Conservation (phyloP, 2,797 vertebrate genomes). For the Gorsachius magnificus region DNA sequence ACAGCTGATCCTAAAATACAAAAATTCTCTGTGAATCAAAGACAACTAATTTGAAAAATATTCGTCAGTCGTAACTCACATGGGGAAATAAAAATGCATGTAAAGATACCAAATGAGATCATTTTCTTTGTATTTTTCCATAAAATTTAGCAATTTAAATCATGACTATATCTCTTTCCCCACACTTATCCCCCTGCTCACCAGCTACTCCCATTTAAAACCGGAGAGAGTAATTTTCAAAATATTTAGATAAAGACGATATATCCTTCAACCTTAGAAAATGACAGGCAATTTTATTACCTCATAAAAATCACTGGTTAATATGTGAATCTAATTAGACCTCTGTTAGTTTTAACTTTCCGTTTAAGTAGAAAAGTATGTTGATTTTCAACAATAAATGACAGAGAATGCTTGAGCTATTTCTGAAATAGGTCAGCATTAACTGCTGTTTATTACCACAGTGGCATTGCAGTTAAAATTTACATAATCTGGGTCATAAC, state of each 20-base stretch:
- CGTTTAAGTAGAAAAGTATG: neutral
- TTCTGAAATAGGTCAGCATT: neutral
- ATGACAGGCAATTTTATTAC: constrained; percentile 18
- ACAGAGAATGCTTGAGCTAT: neutral
- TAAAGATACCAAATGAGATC: neutral
- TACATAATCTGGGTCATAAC: neutral
- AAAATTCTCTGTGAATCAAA: neutral
- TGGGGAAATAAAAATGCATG: neutral
- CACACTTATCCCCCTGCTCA: neutral
- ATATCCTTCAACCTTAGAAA: neutral
- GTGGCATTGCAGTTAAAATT: neutral
- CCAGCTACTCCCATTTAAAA: neutral
- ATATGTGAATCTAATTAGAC: constrained; percentile 5
- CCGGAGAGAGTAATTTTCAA: neutral
- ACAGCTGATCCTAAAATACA: neutral
- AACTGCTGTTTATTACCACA: neutral
- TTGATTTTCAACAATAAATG: neutral
- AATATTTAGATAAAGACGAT: constrained; percentile 17
- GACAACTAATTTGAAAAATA: neutral
- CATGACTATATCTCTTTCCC: neutral
- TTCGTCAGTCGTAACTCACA: neutral
- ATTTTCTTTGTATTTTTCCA: neutral
- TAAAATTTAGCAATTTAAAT: neutral
- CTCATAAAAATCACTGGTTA: neutral
- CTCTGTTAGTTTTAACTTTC: neutral